Evolutionary conservation across 2,797 vertebrate species (phyloP).

Genomic region (Pitangus sulphuratus): DNA sequence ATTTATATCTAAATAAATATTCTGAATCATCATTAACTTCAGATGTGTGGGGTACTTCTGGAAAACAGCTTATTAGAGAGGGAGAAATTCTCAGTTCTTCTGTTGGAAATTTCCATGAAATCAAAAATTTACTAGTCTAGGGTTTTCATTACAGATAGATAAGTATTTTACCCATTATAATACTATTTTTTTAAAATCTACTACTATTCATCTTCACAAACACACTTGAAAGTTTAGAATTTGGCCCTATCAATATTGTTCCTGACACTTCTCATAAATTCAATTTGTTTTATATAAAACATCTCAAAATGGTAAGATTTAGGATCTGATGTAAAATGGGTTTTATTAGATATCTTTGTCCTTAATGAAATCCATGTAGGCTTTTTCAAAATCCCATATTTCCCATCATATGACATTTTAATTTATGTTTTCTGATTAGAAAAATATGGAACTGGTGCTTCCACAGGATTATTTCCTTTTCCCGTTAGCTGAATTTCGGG

Average conservation of each 20-base stretch:
- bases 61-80: neutral
- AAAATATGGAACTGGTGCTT: neutral
- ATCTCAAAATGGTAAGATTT: neutral
- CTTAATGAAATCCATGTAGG: neutral
- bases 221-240: neutral
- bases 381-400: neutral
- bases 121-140: neutral
- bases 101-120: neutral
- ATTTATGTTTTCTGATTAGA: neutral
- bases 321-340: neutral
- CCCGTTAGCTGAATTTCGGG: neutral
- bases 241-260: neutral
- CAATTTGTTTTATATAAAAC: neutral
- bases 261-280: neutral
- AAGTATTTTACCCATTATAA: neutral
- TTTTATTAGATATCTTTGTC: neutral
- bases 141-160: neutral
- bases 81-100: neutral
- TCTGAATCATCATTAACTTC: neutral
- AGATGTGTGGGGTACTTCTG: neutral
- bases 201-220: neutral
- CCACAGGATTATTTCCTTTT: neutral
- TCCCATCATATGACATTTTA: neutral
- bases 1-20: neutral
- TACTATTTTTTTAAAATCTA: neutral